phyloP scores from a whole-genome alignment of 1,140 invertebrate genomes.

The Drosophila tsacasi region DNA sequence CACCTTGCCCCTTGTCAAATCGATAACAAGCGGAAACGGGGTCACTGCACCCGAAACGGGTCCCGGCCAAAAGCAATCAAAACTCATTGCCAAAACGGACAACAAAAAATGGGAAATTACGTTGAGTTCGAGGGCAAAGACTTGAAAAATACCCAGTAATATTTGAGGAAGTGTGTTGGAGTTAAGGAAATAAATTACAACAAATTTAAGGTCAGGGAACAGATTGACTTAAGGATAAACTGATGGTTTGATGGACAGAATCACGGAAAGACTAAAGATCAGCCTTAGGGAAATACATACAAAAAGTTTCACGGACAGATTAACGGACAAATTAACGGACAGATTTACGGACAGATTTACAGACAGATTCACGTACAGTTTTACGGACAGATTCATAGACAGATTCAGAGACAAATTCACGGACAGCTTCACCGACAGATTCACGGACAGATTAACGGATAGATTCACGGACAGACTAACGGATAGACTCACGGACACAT shows the following conservation, averaged over 20 bases:
- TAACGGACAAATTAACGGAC: background rate
- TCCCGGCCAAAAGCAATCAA: conserved; percentile 79
- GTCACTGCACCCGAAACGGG: conserved; percentile 78
- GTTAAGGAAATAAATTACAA: background rate
- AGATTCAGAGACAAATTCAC: background rate
- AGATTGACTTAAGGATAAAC: background rate
- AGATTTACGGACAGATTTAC: background rate
- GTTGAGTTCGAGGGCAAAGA: background rate
- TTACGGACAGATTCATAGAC: background rate
- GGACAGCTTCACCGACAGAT: background rate
- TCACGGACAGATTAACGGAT: background rate
- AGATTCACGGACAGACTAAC: background rate
- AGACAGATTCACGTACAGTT: background rate
- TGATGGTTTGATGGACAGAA: no score
- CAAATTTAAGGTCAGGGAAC: background rate
- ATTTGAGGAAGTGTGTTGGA: background rate
- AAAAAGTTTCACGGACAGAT: background rate
- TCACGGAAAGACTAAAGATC: background rate
- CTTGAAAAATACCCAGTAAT: background rate
- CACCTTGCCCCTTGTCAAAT: conserved; percentile 61
- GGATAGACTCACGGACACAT: no score
- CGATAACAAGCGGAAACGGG: conserved; percentile 81
- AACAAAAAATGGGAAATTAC: conserved; percentile 22
- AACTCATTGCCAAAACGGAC: conserved; percentile 79
- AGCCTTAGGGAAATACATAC: background rate